Base-by-base conservation (phyloP, 2,113 vertebrate genomes). In the Colius striatus region DNA sequence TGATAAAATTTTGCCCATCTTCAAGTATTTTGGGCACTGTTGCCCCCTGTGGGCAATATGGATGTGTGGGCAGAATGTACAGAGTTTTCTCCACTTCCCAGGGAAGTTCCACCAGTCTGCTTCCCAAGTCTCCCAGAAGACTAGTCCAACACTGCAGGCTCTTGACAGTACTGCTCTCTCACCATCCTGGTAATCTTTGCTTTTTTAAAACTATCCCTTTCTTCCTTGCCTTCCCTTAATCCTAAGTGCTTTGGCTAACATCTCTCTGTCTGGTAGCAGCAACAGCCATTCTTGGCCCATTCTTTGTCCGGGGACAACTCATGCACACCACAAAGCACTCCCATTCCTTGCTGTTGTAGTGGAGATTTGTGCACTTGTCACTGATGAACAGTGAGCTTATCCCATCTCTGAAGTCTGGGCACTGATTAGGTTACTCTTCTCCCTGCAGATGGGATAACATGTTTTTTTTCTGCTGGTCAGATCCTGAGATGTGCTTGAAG, bases 111-210 rank as follows among this genome's bases (percentile, higher is more conserved):
- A 13, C 7, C 5, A 6, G 1, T 26, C 25, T 70, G 29, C 45
- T 78, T 47, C 65, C 84, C 67, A 38, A 51, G 34, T 5, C 23
- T 51, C 71, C 57, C 67, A 57, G 71, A 54, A 62, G 45, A 11
- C 20, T 0, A 0, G 20, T 8, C 10, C 38, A 10, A 1, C 1
- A 2, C 66, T 47, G 53, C 81, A 57, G 62, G 54, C 5, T 0
- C 67, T 47, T 20, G 26, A 8, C 34, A 29, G 12, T 13, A 6
- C 54, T 27, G 17, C n/a, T 79, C 27, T 57, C 54, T 73, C 50
- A 30, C 41, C 23, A 7, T 4, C n/a, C 43, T 34, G n/a, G 27
- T 65, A 75, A 13, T 41, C 20, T 22, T 17, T 23, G n/a, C 25
- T 48, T 75, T 47, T 87, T 60, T 51, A 45, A 58, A 76, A 38